phyloP scores from a whole-genome alignment of 2,888 invertebrate species.

The Athalia rosae region DNA sequence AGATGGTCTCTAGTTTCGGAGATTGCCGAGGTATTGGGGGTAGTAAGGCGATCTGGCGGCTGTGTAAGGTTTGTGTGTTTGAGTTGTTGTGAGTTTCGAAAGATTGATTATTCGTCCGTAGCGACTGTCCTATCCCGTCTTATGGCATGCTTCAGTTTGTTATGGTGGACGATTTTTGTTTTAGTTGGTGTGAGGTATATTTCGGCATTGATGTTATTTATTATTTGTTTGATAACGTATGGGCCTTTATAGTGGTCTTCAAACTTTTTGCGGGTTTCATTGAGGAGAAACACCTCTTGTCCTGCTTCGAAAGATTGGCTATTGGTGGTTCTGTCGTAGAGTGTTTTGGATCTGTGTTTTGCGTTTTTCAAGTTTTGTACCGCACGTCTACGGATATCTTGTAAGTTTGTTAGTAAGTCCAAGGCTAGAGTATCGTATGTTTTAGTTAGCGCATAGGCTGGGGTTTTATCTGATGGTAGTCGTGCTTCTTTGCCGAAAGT shows the following conservation, averaged over 20 bases:
- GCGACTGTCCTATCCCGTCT: too few species aligned
- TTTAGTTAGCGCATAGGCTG: not conserved
- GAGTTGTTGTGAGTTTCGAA: too few species aligned
- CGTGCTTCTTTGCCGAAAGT: not conserved
- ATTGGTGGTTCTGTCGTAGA: not conserved
- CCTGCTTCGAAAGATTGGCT: not conserved
- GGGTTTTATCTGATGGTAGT: not conserved
- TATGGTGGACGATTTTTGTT: not conserved
- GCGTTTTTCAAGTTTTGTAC: not conserved
- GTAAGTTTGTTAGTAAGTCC: not conserved
- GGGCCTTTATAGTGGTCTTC: conserved; percentile 1
- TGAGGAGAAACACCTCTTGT: not conserved
- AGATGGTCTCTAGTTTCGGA: too few species aligned
- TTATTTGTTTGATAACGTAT: not conserved
- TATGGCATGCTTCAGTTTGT: too few species aligned
- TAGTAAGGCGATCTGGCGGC: too few species aligned
- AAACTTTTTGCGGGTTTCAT: not conserved
- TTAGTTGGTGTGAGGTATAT: not conserved
- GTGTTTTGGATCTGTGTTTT: not conserved
- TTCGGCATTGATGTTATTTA: conserved; percentile 6
- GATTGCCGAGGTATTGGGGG: too few species aligned
- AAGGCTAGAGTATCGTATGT: not conserved
- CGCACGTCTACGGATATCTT: not conserved
- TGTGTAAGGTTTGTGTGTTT: too few species aligned
- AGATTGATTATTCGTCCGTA: too few species aligned